These are phyloP conservation scores for Dorcus hopei DNA, from an alignment of 2,888 invertebrate genomes.

Conservation along the genomic window DNA sequence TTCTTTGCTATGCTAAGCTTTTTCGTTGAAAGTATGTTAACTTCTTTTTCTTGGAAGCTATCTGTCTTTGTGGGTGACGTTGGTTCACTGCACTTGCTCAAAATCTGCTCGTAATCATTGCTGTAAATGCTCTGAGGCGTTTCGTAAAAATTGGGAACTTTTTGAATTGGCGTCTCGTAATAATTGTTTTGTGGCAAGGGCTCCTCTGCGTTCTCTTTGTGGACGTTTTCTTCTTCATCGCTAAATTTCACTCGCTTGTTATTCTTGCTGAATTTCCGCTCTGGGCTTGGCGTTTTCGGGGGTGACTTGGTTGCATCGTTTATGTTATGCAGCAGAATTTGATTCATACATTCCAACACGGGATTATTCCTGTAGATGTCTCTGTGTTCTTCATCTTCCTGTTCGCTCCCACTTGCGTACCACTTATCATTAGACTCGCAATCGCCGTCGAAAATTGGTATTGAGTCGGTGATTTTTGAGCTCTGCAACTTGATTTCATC, in stretches of 20 bases:
- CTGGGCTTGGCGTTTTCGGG: constrained; percentile 46
- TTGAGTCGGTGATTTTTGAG: constrained; percentile 49
- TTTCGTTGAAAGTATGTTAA: constrained; percentile 52
- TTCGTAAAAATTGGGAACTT: constrained; percentile 57
- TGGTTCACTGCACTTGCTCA: constrained; percentile 46
- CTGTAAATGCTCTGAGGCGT: constrained; percentile 70
- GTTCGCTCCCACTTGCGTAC: constrained; percentile 78
- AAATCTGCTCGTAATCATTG: constrained; percentile 71
- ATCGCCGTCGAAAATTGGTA: constrained; percentile 48
- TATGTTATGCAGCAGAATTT: constrained; percentile 74
- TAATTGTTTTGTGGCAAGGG: constrained; percentile 33
- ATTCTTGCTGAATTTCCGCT: constrained; percentile 39
- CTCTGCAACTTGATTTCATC: constrained; percentile 11
- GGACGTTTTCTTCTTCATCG: constrained; percentile 34
- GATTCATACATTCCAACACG: constrained; percentile 82
- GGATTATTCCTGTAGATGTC: constrained; percentile 77
- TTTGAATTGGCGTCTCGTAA: constrained; percentile 49
- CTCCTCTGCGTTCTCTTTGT: constrained; percentile 22
- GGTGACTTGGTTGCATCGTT: constrained; percentile 50
- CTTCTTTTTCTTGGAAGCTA: constrained; percentile 27
- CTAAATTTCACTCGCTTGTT: constrained; percentile 47
- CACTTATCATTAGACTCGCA: constrained; percentile 67
- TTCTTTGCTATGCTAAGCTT: constrained; percentile 55
- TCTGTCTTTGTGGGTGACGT: constrained; percentile 22
- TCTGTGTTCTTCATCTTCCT: constrained; percentile 66